Evolutionary conservation across 2,113 vertebrate genomes (phyloP), one percentile per base, ranked within the genome.

Genomic region (Isichthys henryi): DNA sequence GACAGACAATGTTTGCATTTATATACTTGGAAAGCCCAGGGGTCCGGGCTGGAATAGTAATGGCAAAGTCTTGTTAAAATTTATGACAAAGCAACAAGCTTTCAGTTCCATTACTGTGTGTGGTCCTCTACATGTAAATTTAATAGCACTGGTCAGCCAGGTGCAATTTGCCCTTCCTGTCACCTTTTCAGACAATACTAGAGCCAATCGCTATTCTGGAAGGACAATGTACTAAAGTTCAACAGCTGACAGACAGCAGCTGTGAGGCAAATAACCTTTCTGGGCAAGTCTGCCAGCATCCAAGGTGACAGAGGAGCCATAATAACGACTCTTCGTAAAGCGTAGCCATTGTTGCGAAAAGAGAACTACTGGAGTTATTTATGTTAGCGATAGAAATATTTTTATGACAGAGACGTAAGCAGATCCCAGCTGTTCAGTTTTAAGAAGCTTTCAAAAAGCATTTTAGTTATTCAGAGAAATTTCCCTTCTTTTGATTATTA

Each of bases 1-100:
- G 90, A 90, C 87, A 90, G 88, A 45, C 43, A 85, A 56, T 66
- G 82, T 88, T 50, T 85, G 77, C 56, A 74, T 74, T 53, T 83
- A 66, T 31, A 49, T 53, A 50, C 56, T 88, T 17, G 19, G 23
- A 88, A 88, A 83, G 27, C 49, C 62, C 86, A 52, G 50, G 74
- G 86, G 89, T 82, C 31, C 70, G 21, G 48, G 39, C 31, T 77
- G 17, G 50, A 62, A 48, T 74, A 83, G 50, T 83, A 88, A 88
- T 82, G 31, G 48, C 31, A 45, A 83, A 15, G 7, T 90, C 70
- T 86, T 31, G 49, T 50, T 86, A 86, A 86, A 86, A 58, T 39
- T 87, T 53, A 87, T 87, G 86, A 87, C 50, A 48, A 39, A 35
- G 52, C 86, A 87, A 27, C 86, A 53, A 35, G 50, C 86, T 56